Base-by-base conservation (phyloP, 1,140 invertebrate genomes). In the Cyclargus thomasi region DNA sequence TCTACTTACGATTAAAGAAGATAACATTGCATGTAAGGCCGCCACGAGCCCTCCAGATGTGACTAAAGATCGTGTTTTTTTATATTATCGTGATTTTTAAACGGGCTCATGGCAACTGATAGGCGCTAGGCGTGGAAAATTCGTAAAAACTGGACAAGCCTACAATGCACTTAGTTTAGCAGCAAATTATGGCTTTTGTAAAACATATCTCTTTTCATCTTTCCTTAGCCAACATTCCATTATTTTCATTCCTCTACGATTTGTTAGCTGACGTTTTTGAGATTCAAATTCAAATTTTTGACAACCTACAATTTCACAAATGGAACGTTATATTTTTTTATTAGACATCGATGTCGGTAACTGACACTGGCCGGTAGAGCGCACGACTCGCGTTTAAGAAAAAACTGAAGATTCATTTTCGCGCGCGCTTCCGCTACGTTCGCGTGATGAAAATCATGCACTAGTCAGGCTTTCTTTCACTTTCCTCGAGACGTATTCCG, bases 381-480 rank as follows among this genome's bases (percentile, higher is more conserved):
- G 83, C 69, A 69, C 65, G 73, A 72, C 71, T 73, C 72, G 77
- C 73, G 47, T 66, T 72, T 76, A 80, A 83, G 79, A 87, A 87
- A 88, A 88, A 83, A 83, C 70, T 78, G 70, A 76, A 88, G 85
- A 88, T 88, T 82, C 83, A 76, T 76, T 83, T 85, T 81, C 80
- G 77, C 80, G 73, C 76, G 75, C 70, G 77, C 82, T 86, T 86
- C 83, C 85, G 80, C 82, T 68, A 82, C 81, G 73, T 72, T 85
- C 82, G 85, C 85, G 85, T 88, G 85, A 88, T 86, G 79, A 86
- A 86, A 82, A 86, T 86, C 83, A 86, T 83, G 85, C 83, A 86
- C 85, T 81, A 80, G 82, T 77, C 80, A 79, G 77, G 74, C 85
- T 86, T 86, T 88, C 85, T 77, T 86, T 85, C 79, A 80, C 85